Evolutionary conservation across 1,140 invertebrate species (phyloP).

Genomic region (Megathymus violae): DNA sequence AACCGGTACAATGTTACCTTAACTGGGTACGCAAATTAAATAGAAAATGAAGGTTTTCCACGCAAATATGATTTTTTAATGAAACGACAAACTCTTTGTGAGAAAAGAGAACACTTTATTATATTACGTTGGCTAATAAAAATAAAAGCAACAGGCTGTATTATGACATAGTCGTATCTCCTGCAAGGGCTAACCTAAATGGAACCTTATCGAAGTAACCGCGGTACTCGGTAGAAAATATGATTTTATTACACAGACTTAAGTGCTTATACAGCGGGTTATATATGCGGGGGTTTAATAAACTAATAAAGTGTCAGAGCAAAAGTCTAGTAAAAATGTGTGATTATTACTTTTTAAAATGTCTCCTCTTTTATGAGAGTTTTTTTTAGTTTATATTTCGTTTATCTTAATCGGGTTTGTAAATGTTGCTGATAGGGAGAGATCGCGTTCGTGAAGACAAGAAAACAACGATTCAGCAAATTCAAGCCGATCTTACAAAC

Average conservation of each 20-base stretch:
- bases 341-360: not conserved
- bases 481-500: too few species aligned
- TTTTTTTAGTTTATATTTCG: too few species aligned
- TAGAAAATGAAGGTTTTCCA: conserved; percentile 36
- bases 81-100: conserved; percentile 67
- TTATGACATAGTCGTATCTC: conserved; percentile 39
- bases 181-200: conserved; percentile 35
- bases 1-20: conserved; percentile 23
- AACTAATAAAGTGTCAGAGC: conserved; percentile 6
- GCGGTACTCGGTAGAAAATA: conserved; percentile 15
- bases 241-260: conserved; percentile 18
- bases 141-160: conserved; percentile 64
- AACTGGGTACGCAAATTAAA: conserved; percentile 41
- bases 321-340: conserved; percentile 10
- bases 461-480: too few species aligned
- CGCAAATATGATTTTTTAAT: conserved; percentile 70
- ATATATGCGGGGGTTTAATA: conserved; percentile 1
- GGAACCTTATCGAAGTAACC: conserved; percentile 40
- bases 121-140: conserved; percentile 64
- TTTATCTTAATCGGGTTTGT: not conserved
- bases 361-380: too few species aligned
- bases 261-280: conserved; percentile 4
- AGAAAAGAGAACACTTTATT: conserved; percentile 60
- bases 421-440: too few species aligned
- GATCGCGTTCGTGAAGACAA: too few species aligned